A percentile compares a stretch with the other conserved stretches of the same genome.
phyloP scores from a whole-genome alignment of 2,113 vertebrate species.

The Hippocampus zosterae region DNA sequence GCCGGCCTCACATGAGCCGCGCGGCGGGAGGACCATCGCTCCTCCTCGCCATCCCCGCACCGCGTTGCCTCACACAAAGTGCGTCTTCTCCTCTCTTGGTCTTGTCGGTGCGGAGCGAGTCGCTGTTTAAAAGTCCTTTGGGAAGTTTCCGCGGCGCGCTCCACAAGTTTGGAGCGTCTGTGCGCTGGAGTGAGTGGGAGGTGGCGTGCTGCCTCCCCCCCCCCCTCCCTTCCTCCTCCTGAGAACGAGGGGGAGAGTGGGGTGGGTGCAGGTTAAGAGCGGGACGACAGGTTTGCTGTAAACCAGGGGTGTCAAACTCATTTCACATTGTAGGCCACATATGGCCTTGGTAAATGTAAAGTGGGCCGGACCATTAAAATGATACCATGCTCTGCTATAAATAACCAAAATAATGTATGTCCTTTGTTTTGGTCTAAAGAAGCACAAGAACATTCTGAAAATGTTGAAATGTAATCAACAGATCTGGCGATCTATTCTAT shows the following conservation, averaged over 20 bases:
- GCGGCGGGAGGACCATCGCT: conserved; percentile 58
- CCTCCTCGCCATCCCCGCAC: conserved; percentile 45
- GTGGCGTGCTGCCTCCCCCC: conserved; percentile 30
- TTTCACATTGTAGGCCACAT: neutral
- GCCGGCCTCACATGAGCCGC: conserved; percentile 61
- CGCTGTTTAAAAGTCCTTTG: conserved; percentile 30
- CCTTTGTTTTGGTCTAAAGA: too few relatives aligned
- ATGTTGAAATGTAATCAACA: too few relatives aligned
- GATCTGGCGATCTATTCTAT: too few relatives aligned
- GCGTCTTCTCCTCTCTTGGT: conserved; percentile 14
- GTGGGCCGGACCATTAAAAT: too few relatives aligned
- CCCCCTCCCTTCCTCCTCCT: conserved; percentile 22
- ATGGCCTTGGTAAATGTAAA: too few relatives aligned
- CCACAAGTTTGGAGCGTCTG: conserved; percentile 61
- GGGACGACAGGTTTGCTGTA: conserved; percentile 36
- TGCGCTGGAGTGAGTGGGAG: conserved; percentile 60
- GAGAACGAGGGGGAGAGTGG: conserved; percentile 29
- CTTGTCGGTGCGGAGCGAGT: conserved; percentile 27
- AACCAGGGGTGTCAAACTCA: neutral
- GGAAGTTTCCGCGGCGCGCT: conserved; percentile 59
- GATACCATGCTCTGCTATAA: too few relatives aligned
- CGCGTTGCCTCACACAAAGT: conserved; percentile 1
- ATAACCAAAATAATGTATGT: too few relatives aligned
- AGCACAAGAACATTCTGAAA: too few relatives aligned
- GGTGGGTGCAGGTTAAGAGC: conserved; percentile 47